phyloP scores from a whole-genome alignment of 2,888 invertebrate species.

The Philaethria dido region DNA sequence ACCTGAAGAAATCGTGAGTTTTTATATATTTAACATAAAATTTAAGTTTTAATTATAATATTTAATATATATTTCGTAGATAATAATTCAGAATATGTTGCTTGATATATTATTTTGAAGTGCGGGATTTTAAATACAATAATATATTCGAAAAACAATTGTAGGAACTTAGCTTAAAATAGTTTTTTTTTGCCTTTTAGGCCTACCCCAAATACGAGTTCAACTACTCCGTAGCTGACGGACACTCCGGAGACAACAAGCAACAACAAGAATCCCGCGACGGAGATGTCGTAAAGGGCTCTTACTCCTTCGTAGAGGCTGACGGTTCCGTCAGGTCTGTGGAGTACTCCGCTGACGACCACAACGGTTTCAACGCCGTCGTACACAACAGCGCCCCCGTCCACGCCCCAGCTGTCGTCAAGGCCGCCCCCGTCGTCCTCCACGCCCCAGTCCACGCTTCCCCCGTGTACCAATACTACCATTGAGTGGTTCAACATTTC shows the following conservation, averaged over 20 bases:
- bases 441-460: constrained; percentile 59
- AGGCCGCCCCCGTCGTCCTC: constrained; percentile 60
- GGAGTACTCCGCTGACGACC: constrained; percentile 78
- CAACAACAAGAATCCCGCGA: constrained; percentile 77
- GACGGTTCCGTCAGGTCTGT: constrained; percentile 82
- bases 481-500: background rate
- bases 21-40: background rate
- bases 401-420: constrained; percentile 58
- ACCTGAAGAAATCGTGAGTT: constrained; percentile 49
- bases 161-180: no score
- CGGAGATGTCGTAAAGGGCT: constrained; percentile 81
- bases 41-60: background rate
- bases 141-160: no score
- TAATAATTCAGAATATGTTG: background rate
- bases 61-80: no score
- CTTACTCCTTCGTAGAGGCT: constrained; percentile 80
- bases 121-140: no score
- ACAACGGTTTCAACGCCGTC: constrained; percentile 71
- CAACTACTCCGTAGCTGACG: constrained; percentile 82
- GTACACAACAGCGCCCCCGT: constrained; percentile 66
- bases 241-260: constrained; percentile 83
- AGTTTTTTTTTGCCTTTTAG: constrained; percentile 53
- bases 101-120: background rate
- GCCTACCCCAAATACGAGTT: constrained; percentile 78
- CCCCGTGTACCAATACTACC: constrained; percentile 48